A percentile compares a stretch with the other conserved stretches of the same genome.
These are phyloP conservation scores for Poecilobothrus nobilitatus DNA, from an alignment of 2,888 invertebrate species.

Conservation along the genomic window DNA sequence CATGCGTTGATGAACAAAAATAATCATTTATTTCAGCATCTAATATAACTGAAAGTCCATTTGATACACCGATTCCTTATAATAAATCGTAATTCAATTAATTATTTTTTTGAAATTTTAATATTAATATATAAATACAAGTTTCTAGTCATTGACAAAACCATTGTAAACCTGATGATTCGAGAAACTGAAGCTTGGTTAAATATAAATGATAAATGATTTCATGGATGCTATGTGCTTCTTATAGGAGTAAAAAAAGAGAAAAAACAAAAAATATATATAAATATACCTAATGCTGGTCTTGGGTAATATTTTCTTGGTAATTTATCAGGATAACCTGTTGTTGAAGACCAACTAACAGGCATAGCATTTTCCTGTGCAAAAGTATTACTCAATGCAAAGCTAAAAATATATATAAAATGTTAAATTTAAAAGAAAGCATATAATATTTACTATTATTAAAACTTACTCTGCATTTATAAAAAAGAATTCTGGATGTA, in stretches of 20 bases:
- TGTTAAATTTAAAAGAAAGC: background rate
- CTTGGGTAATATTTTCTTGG: slow-evolving; percentile 52
- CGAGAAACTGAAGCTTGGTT: too few species aligned
- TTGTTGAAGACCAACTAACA: slow-evolving; percentile 67
- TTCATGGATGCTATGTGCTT: background rate
- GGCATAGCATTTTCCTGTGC: slow-evolving; percentile 45
- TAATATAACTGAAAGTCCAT: slow-evolving; percentile 60
- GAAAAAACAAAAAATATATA: too few species aligned
- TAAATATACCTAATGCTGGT: slow-evolving; percentile 41
- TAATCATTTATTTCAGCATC: slow-evolving; percentile 65
- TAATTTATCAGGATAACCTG: slow-evolving; percentile 53
- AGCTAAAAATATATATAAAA: background rate
- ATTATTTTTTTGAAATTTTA: background rate
- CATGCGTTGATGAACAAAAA: slow-evolving; percentile 69
- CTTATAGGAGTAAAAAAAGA: too few species aligned
- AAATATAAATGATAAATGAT: background rate
- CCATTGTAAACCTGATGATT: too few species aligned
- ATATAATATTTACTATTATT: background rate
- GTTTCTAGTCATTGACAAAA: too few species aligned
- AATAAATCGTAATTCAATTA: too few species aligned
- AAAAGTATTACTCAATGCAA: background rate
- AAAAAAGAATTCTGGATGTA: slow-evolving; percentile 42
- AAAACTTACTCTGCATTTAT: background rate
- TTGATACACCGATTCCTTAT: slow-evolving; percentile 57
- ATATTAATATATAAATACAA: too few species aligned